Evolutionary conservation across 2,888 invertebrate species (phyloP), one percentile per base, ranked within the genome.

Genomic region (Vandiemenella viatica): DNA sequence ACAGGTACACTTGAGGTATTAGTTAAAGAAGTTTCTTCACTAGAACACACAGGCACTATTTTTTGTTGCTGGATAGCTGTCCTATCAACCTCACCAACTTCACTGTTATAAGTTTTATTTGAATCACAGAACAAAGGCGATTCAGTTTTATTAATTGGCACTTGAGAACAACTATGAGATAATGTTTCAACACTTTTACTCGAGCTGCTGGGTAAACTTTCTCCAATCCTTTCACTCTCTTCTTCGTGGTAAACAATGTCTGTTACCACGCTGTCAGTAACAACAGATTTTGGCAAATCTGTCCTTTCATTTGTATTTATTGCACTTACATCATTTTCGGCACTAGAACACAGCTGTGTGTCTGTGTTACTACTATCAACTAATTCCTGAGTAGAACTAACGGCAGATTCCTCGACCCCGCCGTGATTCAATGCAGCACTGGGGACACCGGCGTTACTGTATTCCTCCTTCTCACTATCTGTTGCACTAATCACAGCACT

Each of bases 131-230:
- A 43, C 26, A 16, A 42, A 19, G 22, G 10, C 15, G 26, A 20
- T 37, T 43, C 50, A 50, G 17, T 20, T 15, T 22, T 22, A 23
- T 41, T 18, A 45, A 44, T 50, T 52, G 52, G 52, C 52, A 50
- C 52, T 52, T 52, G 48, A 46, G 42, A 48, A 48, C 22, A 50
- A 49, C 26, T 49, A 15, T 22, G 16, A 38, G 26, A 37, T 16
- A 43, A 37, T 26, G 23, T 23, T n/a, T 42, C 47, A 40, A 37
- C 10, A 32, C n/a, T 32, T 13, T 32, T 32, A 32, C n/a, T 32
- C n/a, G n/a, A 32, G 13, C 32, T 32, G n/a, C 32, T 32, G n/a
- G n/a, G 32, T 32, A n/a, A n/a, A n/a, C n/a, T n/a, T n/a, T n/a
- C n/a, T n/a, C n/a, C n/a, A n/a, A n/a, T n/a, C n/a, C n/a, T n/a